Base-by-base conservation (phyloP, 2,797 vertebrate genomes). In the Microcaecilia unicolor region DNA sequence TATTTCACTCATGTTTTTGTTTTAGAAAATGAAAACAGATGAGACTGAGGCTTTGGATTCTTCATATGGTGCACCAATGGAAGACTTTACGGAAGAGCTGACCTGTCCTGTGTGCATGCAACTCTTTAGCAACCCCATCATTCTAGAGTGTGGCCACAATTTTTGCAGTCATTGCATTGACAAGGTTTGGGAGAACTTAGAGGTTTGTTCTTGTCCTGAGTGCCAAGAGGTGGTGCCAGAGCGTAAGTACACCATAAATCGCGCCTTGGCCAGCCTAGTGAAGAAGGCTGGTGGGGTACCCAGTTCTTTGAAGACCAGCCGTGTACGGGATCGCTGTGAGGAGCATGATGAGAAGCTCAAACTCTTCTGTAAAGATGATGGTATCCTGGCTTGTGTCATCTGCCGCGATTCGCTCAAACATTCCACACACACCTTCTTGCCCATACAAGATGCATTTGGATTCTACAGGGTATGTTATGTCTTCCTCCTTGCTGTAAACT, bases 291-390 rank as follows among this genome's bases (percentile, higher is more conserved):
- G 22, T 2, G 14, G 20, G 13, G 23, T 44, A 1, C 3, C 38
- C 2, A 15, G 10, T 7, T 9, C 22, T 3, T n/a, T n/a, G n/a
- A 38, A 25, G 0, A 22, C 41, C 9, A 28, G 15, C 0, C 10
- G 19, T 8, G 28, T 25, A 2, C 7, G 35, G 14, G 31, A 37
- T 18, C 43, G 55, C 34, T 60, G 57, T 4, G 25, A 28, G 5
- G 52, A 55, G 24, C 64, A 74, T 2, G 61, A 73, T 1, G 65
- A 71, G 37, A 61, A 51, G 2, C 50, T 72, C 7, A 70, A 70
- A 29, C 64, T 73, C 4, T 66, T 66, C 43, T 73, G 65, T 23
- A 58, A 63, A 26, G 64, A 57, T 10, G 67, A 71, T 21, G 55
- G 58, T 27, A 53, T 41, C 3, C 52, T 64, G 2, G 41, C 61